Conservation (phyloP, 2,888 invertebrate species). For the Chaetoderma sp. region DNA sequence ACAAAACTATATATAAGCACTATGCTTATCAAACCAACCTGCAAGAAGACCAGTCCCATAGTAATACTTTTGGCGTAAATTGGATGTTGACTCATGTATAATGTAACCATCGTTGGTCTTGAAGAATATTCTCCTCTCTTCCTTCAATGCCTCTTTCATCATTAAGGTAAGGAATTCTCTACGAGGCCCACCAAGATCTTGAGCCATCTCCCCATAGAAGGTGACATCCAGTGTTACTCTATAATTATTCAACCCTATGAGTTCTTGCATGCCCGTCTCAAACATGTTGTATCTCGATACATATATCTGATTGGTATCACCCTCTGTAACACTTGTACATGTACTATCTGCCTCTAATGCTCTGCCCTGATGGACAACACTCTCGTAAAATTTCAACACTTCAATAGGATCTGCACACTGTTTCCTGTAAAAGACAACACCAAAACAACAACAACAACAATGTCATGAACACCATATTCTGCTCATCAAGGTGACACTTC, state of each 20-base stretch:
- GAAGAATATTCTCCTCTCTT: too few species aligned
- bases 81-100: too few species aligned
- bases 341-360: neutral
- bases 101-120: too few species aligned
- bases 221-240: conserved; percentile 1
- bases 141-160: too few species aligned
- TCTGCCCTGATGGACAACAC: neutral
- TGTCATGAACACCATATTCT: too few species aligned
- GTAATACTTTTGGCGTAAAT: too few species aligned
- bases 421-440: neutral
- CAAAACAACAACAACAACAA: too few species aligned
- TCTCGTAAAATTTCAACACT: neutral
- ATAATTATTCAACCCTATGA: neutral
- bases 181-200: conserved; percentile 14
- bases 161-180: neutral
- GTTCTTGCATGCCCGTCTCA: neutral
- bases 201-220: conserved; percentile 11
- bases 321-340: neutral
- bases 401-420: neutral
- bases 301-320: conserved; percentile 3
- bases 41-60: too few species aligned
- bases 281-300: neutral
- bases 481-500: too few species aligned
- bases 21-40: too few species aligned
- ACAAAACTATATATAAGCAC: too few species aligned